phyloP scores from a whole-genome alignment of 2,888 invertebrate genomes.

The Tetropium fuscum region DNA sequence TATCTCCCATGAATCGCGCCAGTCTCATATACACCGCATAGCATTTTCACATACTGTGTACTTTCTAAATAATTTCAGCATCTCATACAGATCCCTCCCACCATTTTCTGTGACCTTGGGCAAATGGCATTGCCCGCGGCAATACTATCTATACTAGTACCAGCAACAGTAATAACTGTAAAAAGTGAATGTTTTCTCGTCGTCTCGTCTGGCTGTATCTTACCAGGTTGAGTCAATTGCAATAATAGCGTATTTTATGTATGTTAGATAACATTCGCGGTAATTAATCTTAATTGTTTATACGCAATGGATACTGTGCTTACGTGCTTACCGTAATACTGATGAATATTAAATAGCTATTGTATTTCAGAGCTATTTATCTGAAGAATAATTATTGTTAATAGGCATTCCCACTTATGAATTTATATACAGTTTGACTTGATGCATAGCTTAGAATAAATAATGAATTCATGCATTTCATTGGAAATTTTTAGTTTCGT shows the following conservation, averaged over 20 bases:
- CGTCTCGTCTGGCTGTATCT: constrained; percentile 1
- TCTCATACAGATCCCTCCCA: constrained; percentile 6
- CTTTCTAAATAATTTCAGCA: constrained; percentile 23
- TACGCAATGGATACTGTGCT: not conserved
- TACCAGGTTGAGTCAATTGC: constrained; percentile 14
- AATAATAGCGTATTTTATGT: constrained; percentile 2
- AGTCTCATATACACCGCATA: not conserved
- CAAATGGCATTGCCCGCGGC: constrained; percentile 24
- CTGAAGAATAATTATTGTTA: no score
- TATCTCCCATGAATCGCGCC: not conserved
- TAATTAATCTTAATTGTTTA: constrained; percentile 16
- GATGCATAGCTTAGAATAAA: no score
- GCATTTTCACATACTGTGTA: not conserved
- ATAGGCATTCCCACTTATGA: no score
- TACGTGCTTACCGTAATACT: no score
- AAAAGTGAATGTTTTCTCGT: constrained; percentile 21
- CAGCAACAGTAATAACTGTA: constrained; percentile 4
- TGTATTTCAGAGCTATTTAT: no score
- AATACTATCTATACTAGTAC: not conserved
- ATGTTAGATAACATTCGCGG: not conserved
- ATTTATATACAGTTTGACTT: no score
- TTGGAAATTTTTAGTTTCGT: no score
- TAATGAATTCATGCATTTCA: no score
- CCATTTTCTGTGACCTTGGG: constrained; percentile 11
- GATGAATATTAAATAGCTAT: no score